These are phyloP conservation scores for Actinernus sp. DNA, from an alignment of 92 coral and sea anemone species.

Conservation along the genomic window DNA sequence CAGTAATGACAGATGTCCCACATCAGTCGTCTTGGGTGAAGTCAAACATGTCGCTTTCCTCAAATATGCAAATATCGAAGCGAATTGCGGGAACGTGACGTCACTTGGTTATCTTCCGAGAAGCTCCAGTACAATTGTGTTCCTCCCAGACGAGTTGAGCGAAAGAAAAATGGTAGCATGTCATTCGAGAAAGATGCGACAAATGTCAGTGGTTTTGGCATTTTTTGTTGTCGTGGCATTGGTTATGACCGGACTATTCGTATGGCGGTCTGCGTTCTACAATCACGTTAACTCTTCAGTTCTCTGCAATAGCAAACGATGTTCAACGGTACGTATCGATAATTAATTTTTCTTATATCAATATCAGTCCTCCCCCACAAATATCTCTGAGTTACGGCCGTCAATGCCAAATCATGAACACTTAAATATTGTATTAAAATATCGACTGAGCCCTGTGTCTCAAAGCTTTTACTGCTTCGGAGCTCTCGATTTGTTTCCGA, in stretches of 20 bases:
- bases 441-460: no score
- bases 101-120: conserved; percentile 45
- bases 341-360: no score
- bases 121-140: conserved; percentile 48
- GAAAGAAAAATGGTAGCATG: conserved; percentile 69
- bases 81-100: conserved; percentile 63
- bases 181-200: conserved; percentile 64
- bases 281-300: not conserved
- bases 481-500: no score
- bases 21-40: no score
- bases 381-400: no score
- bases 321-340: conserved; percentile 34
- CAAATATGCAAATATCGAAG: no score
- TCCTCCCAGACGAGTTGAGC: conserved; percentile 57
- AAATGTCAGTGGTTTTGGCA: conserved; percentile 51
- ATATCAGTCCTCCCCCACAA: no score
- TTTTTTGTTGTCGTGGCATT: conserved; percentile 71
- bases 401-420: no score
- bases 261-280: conserved; percentile 73
- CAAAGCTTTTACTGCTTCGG: no score
- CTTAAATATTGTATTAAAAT: no score
- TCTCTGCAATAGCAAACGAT: conserved; percentile 21
- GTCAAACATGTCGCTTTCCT: no score
- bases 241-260: conserved; percentile 88
- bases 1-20: no score